phyloP scores from a whole-genome alignment of 2,113 vertebrate genomes.

The Cyprinodon brontotheroides region DNA sequence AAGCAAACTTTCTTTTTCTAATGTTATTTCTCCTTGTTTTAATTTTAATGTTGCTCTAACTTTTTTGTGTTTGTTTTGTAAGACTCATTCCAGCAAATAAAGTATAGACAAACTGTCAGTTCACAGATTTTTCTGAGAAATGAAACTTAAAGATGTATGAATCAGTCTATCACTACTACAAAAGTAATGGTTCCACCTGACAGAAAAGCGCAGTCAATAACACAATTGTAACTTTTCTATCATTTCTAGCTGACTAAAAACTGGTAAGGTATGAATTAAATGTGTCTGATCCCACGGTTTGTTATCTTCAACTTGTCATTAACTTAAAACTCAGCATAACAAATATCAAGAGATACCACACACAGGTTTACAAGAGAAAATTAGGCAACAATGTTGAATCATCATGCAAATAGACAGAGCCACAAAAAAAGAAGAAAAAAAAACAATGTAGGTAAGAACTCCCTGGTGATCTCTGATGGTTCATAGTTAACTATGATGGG shows the following conservation, averaged over 20 bases:
- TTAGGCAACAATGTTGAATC: constrained; percentile 55
- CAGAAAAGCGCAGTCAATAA: neutral
- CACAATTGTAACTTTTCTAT: constrained; percentile 1
- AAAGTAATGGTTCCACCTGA: neutral
- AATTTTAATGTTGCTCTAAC: neutral
- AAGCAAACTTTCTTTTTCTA: neutral
- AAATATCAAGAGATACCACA: constrained; percentile 30
- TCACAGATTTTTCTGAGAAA: constrained; percentile 14
- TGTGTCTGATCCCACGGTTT: constrained; percentile 27
- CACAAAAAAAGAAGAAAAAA: constrained; percentile 41
- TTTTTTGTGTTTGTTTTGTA: neutral
- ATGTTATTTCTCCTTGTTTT: neutral
- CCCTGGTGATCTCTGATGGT: constrained; percentile 25
- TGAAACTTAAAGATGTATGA: constrained; percentile 33
- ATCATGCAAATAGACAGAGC: constrained; percentile 60
- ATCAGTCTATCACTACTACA: constrained; percentile 1
- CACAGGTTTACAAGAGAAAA: constrained; percentile 29
- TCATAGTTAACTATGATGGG: constrained; percentile 44
- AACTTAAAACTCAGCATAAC: constrained; percentile 27
- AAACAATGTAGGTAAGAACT: constrained; percentile 28
- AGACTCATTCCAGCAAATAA: neutral
- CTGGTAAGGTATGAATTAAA: constrained; percentile 25
- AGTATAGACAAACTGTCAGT: neutral
- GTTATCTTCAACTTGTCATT: constrained; percentile 31
- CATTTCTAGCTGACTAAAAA: constrained; percentile 29